These are phyloP conservation scores for Quiscalus mexicanus DNA, from an alignment of 2,113 vertebrate species.

Conservation along the genomic window DNA sequence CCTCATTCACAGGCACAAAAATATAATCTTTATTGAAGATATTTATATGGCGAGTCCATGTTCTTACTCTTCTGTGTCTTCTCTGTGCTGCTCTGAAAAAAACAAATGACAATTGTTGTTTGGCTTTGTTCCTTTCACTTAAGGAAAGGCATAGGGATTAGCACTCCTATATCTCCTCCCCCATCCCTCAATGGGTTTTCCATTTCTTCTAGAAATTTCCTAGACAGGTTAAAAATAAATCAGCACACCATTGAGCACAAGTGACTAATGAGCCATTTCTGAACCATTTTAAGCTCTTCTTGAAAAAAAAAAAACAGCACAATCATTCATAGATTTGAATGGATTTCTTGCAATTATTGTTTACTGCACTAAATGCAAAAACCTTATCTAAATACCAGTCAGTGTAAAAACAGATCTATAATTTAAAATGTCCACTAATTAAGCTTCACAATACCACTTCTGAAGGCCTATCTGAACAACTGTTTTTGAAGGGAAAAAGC, in stretches of 20 bases:
- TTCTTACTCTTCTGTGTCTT: slow-evolving; percentile 92
- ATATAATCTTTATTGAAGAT: slow-evolving; percentile 97
- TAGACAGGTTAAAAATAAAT: not conserved
- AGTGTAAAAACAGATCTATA: not conserved
- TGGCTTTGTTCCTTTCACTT: not conserved
- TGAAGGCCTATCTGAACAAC: not conserved
- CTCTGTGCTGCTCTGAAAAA: slow-evolving; percentile 80
- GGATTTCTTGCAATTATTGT: not conserved
- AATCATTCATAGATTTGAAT: not conserved
- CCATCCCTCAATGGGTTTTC: not conserved
- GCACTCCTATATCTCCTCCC: not conserved
- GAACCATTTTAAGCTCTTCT: not conserved
- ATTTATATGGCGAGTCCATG: slow-evolving; percentile 95
- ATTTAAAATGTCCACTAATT: not conserved
- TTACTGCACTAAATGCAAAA: not conserved
- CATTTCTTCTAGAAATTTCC: not conserved
- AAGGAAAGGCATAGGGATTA: not conserved
- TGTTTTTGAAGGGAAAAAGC: not conserved
- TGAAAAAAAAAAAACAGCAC: not conserved
- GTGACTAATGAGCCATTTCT: not conserved
- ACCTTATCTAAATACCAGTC: not conserved
- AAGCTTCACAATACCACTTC: not conserved
- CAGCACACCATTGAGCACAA: not conserved
- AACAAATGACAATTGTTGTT: not conserved
- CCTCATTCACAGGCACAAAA: slow-evolving; percentile 97